A percentile compares a stretch with the other conserved stretches of the same genome.
Evolutionary conservation across 2,888 invertebrate species (phyloP).

Genomic region (Plagiodera versicolora): DNA sequence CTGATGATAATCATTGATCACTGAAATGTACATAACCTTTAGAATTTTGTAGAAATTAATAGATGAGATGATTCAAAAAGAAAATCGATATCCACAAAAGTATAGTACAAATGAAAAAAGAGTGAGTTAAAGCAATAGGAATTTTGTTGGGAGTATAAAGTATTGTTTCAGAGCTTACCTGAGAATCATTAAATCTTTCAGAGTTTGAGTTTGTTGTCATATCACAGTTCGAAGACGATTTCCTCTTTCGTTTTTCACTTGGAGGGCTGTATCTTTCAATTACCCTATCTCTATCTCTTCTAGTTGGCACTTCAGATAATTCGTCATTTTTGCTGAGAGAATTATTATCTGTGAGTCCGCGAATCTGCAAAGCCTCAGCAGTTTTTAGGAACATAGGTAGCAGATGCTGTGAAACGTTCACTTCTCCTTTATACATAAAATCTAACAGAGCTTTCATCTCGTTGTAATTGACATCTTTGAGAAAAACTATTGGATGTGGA

Average conservation of each 20-base stretch:
- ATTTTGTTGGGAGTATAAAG: no score
- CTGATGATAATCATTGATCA: no score
- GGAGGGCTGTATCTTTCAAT: slow-evolving; percentile 53
- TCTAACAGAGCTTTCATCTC: slow-evolving; percentile 88
- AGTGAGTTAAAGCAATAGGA: no score
- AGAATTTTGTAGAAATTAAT: no score
- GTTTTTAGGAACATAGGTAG: slow-evolving; percentile 89
- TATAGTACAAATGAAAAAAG: no score
- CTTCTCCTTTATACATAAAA: slow-evolving; percentile 86
- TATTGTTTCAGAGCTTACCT: slow-evolving; percentile 55
- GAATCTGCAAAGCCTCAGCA: slow-evolving; percentile 86
- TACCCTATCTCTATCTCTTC: slow-evolving; percentile 46
- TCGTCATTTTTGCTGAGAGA: slow-evolving; percentile 56
- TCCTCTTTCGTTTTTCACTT: slow-evolving; percentile 64
- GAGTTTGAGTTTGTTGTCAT: slow-evolving; percentile 63
- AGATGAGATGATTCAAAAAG: no score
- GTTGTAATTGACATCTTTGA: slow-evolving; percentile 87
- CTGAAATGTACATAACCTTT: no score
- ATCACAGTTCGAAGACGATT: slow-evolving; percentile 70
- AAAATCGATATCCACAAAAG: no score
- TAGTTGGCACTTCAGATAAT: slow-evolving; percentile 45
- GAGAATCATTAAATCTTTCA: slow-evolving; percentile 70
- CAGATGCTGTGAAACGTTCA: slow-evolving; percentile 87
- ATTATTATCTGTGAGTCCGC: slow-evolving; percentile 87
- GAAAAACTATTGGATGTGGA: slow-evolving; percentile 89